Evolutionary conservation across 2,888 invertebrate species (phyloP), one percentile per base, ranked within the genome.

Genomic region (Blastobasis adustella): DNA sequence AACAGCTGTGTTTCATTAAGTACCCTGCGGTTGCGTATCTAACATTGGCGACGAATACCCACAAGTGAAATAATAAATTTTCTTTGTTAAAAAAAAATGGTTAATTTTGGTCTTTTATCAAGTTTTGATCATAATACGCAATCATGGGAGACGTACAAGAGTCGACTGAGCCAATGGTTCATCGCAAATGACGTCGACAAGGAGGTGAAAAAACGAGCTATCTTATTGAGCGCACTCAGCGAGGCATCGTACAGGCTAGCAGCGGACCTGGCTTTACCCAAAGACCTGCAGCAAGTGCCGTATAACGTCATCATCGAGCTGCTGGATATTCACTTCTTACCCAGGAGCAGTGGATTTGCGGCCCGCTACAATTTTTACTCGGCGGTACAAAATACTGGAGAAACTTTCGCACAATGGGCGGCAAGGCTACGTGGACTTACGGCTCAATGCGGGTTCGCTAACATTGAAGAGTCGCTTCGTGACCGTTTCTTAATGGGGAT

Each of bases 181-280:
- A n/a, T n/a, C n/a, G n/a, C n/a, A 37, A 56, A 58, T 45, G 56
- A 58, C 7, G 57, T 52, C 5, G 10, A 37, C 10, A 47, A 23
- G 10, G n/a, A 10, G 9, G 42, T 40, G 1, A 61, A 54, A 45
- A 50, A 54, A 46, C 48, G 56, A 7, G 59, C 59, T 1, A 58
- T 58, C 36, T 49, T 60, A 41, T 47, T 59, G 10, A 61, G 58
- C 47, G 56, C 59, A 50, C 53, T 60, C 53, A 45, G 40, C 3
- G 59, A 61, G 1, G 54, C 47, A 8, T 58, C 60, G 7, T 61
- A 61, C 45, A 55, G 38, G 8, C 10, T 49, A 5, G 39, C 23
- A 9, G 5, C 9, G 6, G 43, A 49, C 41, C 36, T 49, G 9
- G 38, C 37, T n/a, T 36, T 43, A 5, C 49, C 49, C 9, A n/a